Percentiles rank a stretch among this genome's conserved stretches.
Evolutionary conservation across 2,797 vertebrate species (phyloP).

Genomic region (Danionella dracula): DNA sequence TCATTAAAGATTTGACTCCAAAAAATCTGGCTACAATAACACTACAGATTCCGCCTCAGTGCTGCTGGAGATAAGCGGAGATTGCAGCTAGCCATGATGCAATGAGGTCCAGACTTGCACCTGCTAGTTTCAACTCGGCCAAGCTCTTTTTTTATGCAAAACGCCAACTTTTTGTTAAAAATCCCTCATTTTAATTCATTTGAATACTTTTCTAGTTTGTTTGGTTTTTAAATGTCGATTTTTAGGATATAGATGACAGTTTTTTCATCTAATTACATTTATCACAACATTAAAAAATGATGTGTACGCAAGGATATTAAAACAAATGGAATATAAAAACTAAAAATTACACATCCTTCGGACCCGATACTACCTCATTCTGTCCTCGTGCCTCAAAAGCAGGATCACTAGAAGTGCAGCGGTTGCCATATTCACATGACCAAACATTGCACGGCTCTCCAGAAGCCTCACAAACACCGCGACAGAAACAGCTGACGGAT

Average conservation of each 20-base stretch:
- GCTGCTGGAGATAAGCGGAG: not conserved
- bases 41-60: not conserved
- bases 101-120: not conserved
- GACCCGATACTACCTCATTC: not conserved
- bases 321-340: no score
- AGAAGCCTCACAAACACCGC: not conserved
- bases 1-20: not conserved
- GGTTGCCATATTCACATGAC: not conserved
- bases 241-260: no score
- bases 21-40: not conserved
- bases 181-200: not conserved
- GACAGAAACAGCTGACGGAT: constrained; percentile 1
- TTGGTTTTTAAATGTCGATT: not conserved
- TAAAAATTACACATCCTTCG: no score
- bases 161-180: not conserved
- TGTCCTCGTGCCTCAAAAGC: not conserved
- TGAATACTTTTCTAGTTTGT: not conserved
- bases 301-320: no score
- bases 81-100: not conserved
- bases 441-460: not conserved
- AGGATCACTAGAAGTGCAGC: not conserved
- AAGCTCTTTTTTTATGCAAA: not conserved
- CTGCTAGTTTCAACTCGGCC: not conserved
- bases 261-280: no score
- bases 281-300: no score